phyloP scores from a whole-genome alignment of 2,888 invertebrate species.

The Napeogenes sylphis region DNA sequence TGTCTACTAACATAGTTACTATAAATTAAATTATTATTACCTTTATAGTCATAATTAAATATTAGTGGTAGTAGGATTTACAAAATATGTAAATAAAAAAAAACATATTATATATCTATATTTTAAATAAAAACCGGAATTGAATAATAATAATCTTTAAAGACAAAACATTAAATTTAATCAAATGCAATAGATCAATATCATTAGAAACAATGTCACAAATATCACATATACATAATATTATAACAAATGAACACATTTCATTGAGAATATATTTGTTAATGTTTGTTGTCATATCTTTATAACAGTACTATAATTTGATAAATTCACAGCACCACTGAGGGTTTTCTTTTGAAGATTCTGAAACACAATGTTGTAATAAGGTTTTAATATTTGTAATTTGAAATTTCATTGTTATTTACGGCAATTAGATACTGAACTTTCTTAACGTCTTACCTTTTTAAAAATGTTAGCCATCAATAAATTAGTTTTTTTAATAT shows the following conservation, averaged over 20 bases:
- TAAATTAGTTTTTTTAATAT: slow-evolving; percentile 82
- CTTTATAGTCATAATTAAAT: no score
- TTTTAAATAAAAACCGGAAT: no score
- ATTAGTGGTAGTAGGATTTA: no score
- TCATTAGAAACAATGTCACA: slow-evolving; percentile 17
- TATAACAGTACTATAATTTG: slow-evolving; percentile 80
- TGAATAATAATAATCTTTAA: not conserved
- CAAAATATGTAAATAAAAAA: no score
- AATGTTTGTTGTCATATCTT: slow-evolving; percentile 55
- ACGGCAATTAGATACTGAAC: not conserved
- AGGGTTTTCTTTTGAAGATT: slow-evolving; percentile 83
- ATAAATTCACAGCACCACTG: slow-evolving; percentile 80
- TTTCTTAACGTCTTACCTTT: slow-evolving; percentile 68
- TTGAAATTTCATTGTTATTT: not conserved
- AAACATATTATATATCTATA: no score
- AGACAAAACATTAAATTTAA: slow-evolving; percentile 5
- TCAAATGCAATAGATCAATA: slow-evolving; percentile 3
- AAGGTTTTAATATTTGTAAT: not conserved
- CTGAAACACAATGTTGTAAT: slow-evolving; percentile 55
- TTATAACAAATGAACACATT: slow-evolving; percentile 21
- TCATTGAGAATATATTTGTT: slow-evolving; percentile 22
- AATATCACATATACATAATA: slow-evolving; percentile 20
- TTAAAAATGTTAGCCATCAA: slow-evolving; percentile 87
- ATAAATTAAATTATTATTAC: no score
- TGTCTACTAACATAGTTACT: no score